A percentile compares a stretch with the other conserved stretches of the same genome.
These are phyloP conservation scores for Corythoichthys haematopterus DNA, from an alignment of 2,113 vertebrate species.

Conservation along the genomic window DNA sequence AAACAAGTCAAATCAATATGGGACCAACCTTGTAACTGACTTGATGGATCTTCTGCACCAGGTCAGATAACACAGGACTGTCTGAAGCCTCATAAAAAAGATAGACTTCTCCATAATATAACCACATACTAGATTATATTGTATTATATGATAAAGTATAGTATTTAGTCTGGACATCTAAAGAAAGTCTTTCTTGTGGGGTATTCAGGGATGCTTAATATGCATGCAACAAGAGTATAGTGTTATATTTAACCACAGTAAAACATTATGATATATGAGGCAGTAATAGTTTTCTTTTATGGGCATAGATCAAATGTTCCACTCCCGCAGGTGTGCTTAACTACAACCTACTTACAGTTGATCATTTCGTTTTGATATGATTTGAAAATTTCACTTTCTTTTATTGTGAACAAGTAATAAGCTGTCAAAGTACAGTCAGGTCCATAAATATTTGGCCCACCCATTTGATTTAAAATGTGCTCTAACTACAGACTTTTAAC, in stretches of 20 bases:
- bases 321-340: not conserved
- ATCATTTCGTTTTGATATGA: no score
- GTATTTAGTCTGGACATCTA: not conserved
- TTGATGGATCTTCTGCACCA: conserved; percentile 3
- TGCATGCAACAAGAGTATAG: not conserved
- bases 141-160: not conserved
- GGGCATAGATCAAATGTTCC: not conserved
- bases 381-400: no score
- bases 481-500: no score
- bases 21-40: conserved; percentile 1
- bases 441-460: no score
- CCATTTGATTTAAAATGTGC: no score
- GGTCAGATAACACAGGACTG: not conserved
- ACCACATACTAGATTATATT: not conserved
- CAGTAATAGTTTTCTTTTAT: not conserved
- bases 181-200: not conserved
- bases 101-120: not conserved
- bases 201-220: not conserved
- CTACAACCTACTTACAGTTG: no score
- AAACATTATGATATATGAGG: not conserved
- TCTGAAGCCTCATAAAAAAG: not conserved
- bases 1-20: conserved; percentile 3
- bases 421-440: no score
- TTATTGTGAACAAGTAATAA: no score
- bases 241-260: not conserved